phyloP scores from a whole-genome alignment of 2,113 vertebrate species.

The Cairina moschata region DNA sequence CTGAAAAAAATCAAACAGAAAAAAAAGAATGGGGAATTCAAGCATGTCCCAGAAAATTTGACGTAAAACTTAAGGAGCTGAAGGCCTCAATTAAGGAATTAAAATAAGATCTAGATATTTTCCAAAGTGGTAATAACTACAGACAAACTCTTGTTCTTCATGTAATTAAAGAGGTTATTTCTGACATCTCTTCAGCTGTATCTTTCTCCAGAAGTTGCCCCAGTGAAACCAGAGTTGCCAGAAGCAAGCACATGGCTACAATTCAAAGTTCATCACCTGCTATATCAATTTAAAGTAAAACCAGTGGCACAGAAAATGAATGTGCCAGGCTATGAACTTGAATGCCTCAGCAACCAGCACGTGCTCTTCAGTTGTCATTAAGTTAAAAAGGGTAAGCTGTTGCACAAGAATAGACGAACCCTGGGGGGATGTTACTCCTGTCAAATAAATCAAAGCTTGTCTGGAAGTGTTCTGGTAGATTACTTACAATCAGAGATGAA shows the following conservation, averaged over 20 bases:
- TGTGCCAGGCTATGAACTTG: neutral
- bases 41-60: neutral
- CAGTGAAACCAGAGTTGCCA: neutral
- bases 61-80: neutral
- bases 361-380: neutral
- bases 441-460: neutral
- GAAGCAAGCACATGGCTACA: neutral
- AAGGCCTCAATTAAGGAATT: neutral
- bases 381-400: neutral
- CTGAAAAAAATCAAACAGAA: neutral
- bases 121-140: neutral
- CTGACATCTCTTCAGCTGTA: neutral
- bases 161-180: neutral
- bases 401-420: neutral
- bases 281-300: neutral
- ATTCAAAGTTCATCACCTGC: neutral
- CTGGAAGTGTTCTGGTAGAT: neutral
- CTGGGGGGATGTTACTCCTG: neutral
- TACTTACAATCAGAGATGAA: neutral
- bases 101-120: neutral
- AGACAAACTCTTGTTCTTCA: neutral
- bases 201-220: neutral
- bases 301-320: neutral
- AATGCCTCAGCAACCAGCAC: neutral
- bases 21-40: neutral